Conservation (phyloP, 2,113 vertebrate genomes). For the Chlorodrepanis virens region DNA sequence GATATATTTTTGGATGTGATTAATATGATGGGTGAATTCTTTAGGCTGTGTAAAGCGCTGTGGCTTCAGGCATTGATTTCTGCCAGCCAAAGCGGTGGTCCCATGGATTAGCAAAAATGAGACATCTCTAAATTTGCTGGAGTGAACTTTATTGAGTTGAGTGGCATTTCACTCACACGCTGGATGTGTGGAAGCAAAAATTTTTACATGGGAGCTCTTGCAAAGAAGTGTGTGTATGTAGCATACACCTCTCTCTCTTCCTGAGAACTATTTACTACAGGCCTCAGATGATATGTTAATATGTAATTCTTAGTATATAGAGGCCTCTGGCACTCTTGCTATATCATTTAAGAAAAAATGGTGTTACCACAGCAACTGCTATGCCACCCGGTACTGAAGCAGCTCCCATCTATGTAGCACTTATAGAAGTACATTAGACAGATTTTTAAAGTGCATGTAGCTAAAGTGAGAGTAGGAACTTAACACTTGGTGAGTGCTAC, state of each 20-base stretch:
- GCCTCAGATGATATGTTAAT: background rate
- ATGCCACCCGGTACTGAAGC: background rate
- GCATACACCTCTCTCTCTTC: background rate
- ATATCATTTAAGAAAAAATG: background rate
- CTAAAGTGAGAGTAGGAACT: background rate
- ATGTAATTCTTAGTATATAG: background rate
- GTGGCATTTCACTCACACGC: background rate
- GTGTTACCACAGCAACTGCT: conserved; percentile 22
- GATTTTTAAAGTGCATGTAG: conserved; percentile 4
- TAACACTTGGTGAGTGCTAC: background rate
- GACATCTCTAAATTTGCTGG: background rate
- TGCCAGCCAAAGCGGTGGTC: rapidly evolving
- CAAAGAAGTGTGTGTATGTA: background rate
- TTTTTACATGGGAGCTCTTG: background rate
- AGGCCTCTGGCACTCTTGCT: background rate
- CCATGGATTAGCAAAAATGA: background rate
- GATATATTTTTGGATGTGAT: background rate
- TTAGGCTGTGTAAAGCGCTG: rapidly evolving
- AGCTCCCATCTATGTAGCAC: background rate
- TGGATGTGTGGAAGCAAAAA: background rate
- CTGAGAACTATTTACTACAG: background rate
- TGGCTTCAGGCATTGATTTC: background rate
- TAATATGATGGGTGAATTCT: background rate
- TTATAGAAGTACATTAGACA: background rate
- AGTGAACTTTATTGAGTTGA: background rate